These are phyloP conservation scores for Solen grandis DNA, from an alignment of 1,140 invertebrate species.

Conservation along the genomic window DNA sequence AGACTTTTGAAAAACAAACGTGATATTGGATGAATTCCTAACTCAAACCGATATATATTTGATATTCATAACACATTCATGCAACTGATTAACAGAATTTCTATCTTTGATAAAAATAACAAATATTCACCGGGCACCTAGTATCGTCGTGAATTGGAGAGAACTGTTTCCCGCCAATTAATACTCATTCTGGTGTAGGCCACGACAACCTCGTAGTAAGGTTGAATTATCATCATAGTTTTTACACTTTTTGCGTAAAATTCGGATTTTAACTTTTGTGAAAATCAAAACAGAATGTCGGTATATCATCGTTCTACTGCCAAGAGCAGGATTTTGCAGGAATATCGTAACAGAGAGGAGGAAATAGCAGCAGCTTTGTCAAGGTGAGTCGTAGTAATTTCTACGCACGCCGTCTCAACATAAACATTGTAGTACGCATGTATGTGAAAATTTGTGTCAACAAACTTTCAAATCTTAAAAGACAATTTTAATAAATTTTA, in stretches of 20 bases:
- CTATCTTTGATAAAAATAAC: too few relatives aligned
- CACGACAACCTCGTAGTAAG: conserved; percentile 59
- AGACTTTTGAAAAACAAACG: too few relatives aligned
- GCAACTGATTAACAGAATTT: too few relatives aligned
- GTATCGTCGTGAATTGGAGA: conserved; percentile 46
- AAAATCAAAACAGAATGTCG: conserved; percentile 39
- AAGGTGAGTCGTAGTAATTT: conserved; percentile 60
- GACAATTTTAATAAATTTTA: not conserved
- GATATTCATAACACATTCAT: too few relatives aligned
- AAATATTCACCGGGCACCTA: conserved; percentile 35
- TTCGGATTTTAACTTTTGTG: conserved; percentile 18
- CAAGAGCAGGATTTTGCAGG: conserved; percentile 52
- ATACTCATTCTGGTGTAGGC: conserved; percentile 60
- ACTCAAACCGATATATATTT: not conserved
- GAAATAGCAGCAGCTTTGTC: conserved; percentile 50
- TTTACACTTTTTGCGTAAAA: conserved; percentile 27
- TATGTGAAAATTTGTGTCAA: conserved; percentile 37
- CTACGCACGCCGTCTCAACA: conserved; percentile 56
- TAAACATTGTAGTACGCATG: conserved; percentile 62
- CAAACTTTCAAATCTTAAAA: not conserved
- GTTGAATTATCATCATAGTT: conserved; percentile 51
- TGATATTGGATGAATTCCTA: not conserved
- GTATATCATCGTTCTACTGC: conserved; percentile 55
- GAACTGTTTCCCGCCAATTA: conserved; percentile 57
- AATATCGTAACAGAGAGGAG: conserved; percentile 52